A percentile compares a stretch with the other conserved stretches of the same genome.
phyloP scores from a whole-genome alignment of 2,888 invertebrate species.

The Erynnis tages region DNA sequence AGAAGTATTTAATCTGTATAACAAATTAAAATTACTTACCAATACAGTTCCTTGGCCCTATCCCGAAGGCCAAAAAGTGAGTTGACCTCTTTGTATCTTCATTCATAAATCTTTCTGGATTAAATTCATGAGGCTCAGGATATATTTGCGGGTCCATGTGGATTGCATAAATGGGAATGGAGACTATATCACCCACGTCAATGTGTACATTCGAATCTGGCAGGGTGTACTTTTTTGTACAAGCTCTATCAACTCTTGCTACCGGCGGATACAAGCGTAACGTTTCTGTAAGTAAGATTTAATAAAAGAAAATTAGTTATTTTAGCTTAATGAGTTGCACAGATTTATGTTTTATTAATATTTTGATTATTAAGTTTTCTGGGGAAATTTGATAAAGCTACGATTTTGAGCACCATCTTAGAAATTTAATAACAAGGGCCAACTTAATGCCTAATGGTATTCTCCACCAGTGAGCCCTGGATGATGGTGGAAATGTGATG shows the following conservation, averaged over 20 bases:
- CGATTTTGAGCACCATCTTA: no score
- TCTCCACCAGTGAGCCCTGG: no score
- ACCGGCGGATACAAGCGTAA: slow-evolving; percentile 81
- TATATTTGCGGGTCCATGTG: slow-evolving; percentile 80
- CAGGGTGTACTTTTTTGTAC: slow-evolving; percentile 77
- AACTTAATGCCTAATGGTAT: no score
- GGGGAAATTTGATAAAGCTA: no score
- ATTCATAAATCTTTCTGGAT: slow-evolving; percentile 78
- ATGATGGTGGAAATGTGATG: no score
- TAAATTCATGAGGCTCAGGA: slow-evolving; percentile 77
- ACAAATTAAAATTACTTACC: slow-evolving; percentile 47
- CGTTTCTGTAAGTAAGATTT: slow-evolving; percentile 65
- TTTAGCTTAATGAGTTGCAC: background rate
- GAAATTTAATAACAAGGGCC: no score
- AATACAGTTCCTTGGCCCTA: slow-evolving; percentile 76
- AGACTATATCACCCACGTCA: slow-evolving; percentile 67
- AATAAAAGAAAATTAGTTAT: background rate
- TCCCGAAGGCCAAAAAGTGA: slow-evolving; percentile 77
- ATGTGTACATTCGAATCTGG: slow-evolving; percentile 69
- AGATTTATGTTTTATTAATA: no score
- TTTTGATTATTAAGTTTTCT: no score
- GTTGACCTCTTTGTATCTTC: slow-evolving; percentile 75
- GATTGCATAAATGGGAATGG: slow-evolving; percentile 71
- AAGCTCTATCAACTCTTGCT: slow-evolving; percentile 74
- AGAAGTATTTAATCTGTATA: no score